Conservation (phyloP, 1,140 invertebrate species). For the Philopotamus ludificatus region DNA sequence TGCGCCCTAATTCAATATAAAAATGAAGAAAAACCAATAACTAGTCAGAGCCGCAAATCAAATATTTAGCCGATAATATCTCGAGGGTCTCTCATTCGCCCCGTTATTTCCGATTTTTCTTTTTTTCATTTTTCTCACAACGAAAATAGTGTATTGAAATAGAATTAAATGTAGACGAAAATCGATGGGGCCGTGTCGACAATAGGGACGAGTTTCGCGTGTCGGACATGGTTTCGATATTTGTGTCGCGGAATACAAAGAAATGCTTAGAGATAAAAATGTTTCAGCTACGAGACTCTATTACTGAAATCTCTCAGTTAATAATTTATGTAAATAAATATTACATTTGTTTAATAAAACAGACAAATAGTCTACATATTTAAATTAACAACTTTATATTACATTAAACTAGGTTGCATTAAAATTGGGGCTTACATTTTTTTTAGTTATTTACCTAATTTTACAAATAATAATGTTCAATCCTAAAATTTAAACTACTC, state of each 20-base stretch:
- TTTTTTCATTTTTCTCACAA: not conserved
- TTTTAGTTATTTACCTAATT: too few species aligned
- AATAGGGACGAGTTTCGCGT: not conserved
- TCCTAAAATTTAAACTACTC: too few species aligned
- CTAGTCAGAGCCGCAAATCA: slow-evolving; percentile 23
- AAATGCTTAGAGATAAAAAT: too few species aligned
- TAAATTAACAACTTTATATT: too few species aligned
- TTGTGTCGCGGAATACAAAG: not conserved
- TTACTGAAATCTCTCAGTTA: too few species aligned
- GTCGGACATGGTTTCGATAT: not conserved
- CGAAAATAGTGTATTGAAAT: not conserved
- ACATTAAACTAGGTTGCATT: too few species aligned
- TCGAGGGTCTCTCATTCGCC: slow-evolving; percentile 15
- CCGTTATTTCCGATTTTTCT: not conserved
- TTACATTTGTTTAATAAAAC: too few species aligned
- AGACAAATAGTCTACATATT: too few species aligned
- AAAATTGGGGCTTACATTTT: too few species aligned
- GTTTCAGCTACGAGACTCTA: too few species aligned
- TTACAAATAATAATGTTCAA: too few species aligned
- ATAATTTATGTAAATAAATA: too few species aligned
- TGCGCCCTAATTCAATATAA: slow-evolving; percentile 27
- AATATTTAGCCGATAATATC: slow-evolving; percentile 32
- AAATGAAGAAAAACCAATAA: slow-evolving; percentile 26
- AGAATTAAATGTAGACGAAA: not conserved
- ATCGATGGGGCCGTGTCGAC: not conserved